Base-by-base conservation (phyloP, 1,140 invertebrate species). In the Liolophura sinensis region DNA sequence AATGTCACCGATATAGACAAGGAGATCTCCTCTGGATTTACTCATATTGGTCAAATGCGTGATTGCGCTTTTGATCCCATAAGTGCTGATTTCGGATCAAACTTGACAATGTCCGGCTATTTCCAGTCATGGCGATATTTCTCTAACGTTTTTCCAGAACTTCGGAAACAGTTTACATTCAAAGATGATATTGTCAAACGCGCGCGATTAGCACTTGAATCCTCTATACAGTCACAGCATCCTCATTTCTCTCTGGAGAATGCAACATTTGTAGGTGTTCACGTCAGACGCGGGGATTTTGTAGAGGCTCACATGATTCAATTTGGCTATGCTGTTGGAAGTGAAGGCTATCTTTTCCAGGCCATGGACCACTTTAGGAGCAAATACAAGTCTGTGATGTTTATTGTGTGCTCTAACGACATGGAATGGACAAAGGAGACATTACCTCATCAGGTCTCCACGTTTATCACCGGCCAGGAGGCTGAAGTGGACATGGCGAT, bases 401-500 rank as follows among this genome's bases (percentile, higher is more conserved):
- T 72, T 54, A 47, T 77, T 11, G 63, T 73, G 0, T 61, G 63
- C 49, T 67, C 72, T 9, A 69, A 74, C 56, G 65, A 65, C 40
- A 47, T 68, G 0, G 49, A 18, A 49, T 74, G 73, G 71, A 27
- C 65, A 11, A 63, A 67, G 27, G 51, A 55, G 14, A 64, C 67
- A 20, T 46, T 75, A 22, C 47, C 56, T 24, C 46, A 56, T 54
- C 50, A 60, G 15, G 54, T 69, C 27, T 49, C 73, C 16, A 22
- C 62, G 0, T 65, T 59, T 50, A 25, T 71, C 14, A 0, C 54
- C 27, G 69, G 50, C 12, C 62, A 63, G 16, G 59, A 64, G 11
- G 48, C 49, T 20, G 70, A 67, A 78, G 60, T 73, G 70, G 78
- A 81, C 58, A 59, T 81, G 56, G 74, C 74, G 24, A 55, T 73